Evolutionary conservation across 2,797 vertebrate genomes (phyloP).

Genomic region (Halcyon smyrnensis): DNA sequence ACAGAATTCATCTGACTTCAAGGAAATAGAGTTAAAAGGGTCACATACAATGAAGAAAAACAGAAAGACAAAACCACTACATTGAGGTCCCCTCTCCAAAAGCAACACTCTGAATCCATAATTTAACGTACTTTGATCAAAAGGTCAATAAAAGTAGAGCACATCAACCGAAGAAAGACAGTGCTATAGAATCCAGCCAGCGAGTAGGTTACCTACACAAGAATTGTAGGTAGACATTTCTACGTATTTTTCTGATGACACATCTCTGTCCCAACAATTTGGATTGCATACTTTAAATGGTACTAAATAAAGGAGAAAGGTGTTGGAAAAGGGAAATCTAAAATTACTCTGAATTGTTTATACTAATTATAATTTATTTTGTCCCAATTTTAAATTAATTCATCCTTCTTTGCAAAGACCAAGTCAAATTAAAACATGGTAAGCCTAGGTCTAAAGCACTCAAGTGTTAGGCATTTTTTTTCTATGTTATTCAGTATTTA

Average conservation of each 20-base stretch:
- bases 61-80: neutral
- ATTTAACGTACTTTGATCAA: neutral
- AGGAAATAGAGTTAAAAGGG: slow-evolving; percentile 31
- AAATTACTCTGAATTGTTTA: neutral
- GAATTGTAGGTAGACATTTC: neutral
- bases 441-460: neutral
- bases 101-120: neutral
- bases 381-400: neutral
- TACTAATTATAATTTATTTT: neutral
- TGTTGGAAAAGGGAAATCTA: neutral
- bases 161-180: neutral
- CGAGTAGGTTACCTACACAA: neutral
- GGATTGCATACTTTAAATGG: neutral
- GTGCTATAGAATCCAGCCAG: neutral
- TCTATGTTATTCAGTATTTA: neutral
- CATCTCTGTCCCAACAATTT: neutral
- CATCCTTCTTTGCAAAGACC: neutral
- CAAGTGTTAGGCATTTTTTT: neutral
- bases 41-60: neutral
- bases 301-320: neutral
- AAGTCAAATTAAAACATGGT: neutral
- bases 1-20: slow-evolving; percentile 28
- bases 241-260: neutral
- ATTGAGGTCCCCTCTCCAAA: neutral
- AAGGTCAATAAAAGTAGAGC: neutral